Base-by-base conservation (phyloP, 1,140 invertebrate species). In the Orussus abietinus region DNA sequence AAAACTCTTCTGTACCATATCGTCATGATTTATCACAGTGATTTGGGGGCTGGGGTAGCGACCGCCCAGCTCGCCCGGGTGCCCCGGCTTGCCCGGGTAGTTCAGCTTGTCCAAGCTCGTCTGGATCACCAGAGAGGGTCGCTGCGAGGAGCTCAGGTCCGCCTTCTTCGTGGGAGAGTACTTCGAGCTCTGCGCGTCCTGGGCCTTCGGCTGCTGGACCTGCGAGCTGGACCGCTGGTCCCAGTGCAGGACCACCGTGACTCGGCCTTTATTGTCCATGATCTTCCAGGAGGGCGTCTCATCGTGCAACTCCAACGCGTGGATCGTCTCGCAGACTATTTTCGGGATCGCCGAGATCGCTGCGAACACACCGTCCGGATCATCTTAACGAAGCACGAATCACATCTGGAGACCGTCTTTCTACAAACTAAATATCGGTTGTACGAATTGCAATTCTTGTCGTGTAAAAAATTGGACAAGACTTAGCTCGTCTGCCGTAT, bases 201-300 rank as follows among this genome's bases (percentile, higher is more conserved):
- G 55, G n/a, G 34, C 49, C 49, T 36, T 36, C 21, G n/a, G 7
- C 4, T 17, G n/a, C 66, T 42, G 62, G 73, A 53, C 52, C 74
- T 68, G 65, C 78, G 49, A 47, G 52, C 38, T 64, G 69, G 73
- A 64, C 42, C 84, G 80, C 75, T 90, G 90, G 78, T 92, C 88
- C 89, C 90, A 92, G 73, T 92, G 88, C 63, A 93, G 76, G 55
- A 93, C 90, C 72, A 95, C 88, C 58, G 91, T 93, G 74, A 94
- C 87, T 66, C 90, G 83, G 62, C 90, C 88, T 77, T 92, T 88
- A 80, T 92, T 92, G 80, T 94, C 90, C 88, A 92, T 92, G 77
- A 94, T 92, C 75, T 93, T 93, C 91, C 91, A 95, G 74, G 90
- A 92, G 56, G 90, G 90, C 62, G 88, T 90, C 74, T 92, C 90